Conservation (phyloP, 2,797 vertebrate species). For the Lutjanus argentimaculatus region DNA sequence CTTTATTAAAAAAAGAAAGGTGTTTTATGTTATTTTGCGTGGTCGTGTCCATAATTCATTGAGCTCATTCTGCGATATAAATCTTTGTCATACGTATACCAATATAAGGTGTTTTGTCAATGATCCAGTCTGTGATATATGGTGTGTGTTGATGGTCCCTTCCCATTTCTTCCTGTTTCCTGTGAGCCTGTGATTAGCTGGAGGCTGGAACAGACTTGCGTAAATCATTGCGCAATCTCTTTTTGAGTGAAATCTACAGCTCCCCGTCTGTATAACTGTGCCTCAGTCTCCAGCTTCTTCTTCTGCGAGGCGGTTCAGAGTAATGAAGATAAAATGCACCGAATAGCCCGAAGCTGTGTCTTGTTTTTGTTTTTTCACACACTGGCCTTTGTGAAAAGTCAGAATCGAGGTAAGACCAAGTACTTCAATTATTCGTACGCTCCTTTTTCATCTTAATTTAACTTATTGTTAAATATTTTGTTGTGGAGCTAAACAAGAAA, state of each 20-base stretch:
- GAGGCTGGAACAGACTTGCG: constrained; percentile 54
- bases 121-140: not conserved
- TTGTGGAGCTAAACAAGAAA: not conserved
- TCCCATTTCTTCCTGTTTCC: constrained; percentile 1
- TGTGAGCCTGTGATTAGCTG: constrained; percentile 11
- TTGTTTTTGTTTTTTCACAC: constrained; percentile 64
- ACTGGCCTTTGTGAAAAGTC: constrained; percentile 54
- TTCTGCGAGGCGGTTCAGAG: constrained; percentile 21
- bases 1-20: not conserved
- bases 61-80: not conserved
- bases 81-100: not conserved
- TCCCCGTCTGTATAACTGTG: constrained; percentile 19
- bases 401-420: constrained; percentile 60
- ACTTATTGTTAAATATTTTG: not conserved
- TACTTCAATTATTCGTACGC: not conserved
- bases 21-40: not conserved
- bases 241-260: constrained; percentile 19
- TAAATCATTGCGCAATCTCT: constrained; percentile 64
- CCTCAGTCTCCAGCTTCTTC: constrained; percentile 19
- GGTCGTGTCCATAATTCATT: not conserved
- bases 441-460: not conserved
- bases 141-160: constrained; percentile 13
- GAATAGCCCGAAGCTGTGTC: constrained; percentile 32
- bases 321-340: constrained; percentile 63
- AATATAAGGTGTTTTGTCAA: not conserved